These are phyloP conservation scores for Agraylea sexmaculata DNA, from an alignment of 1,140 invertebrate species.

Conservation along the genomic window DNA sequence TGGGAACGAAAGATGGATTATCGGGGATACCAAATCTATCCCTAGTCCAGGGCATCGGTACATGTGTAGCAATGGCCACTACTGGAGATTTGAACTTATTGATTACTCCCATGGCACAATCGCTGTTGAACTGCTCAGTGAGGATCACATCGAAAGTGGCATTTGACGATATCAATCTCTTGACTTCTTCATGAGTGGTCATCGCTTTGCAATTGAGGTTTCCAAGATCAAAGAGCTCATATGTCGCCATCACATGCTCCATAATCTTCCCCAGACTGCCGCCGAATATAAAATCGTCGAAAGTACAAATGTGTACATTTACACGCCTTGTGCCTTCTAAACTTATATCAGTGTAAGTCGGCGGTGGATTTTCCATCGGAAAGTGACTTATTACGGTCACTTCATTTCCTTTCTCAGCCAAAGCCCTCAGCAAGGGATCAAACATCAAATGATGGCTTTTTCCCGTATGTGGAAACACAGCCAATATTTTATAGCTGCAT, in stretches of 20 bases:
- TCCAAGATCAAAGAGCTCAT: conserved; percentile 17
- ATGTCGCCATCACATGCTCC: conserved; percentile 14
- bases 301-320: conserved; percentile 16
- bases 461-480: conserved; percentile 49
- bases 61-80: conserved; percentile 41
- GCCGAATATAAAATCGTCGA: conserved; percentile 15
- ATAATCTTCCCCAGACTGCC: conserved; percentile 12
- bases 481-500: conserved; percentile 43
- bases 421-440: conserved; percentile 47
- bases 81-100: conserved; percentile 47
- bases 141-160: conserved; percentile 51
- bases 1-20: conserved; percentile 42
- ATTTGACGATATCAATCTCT: conserved; percentile 30
- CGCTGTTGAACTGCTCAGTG: conserved; percentile 51
- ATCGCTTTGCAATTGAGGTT: conserved; percentile 30
- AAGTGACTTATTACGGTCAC: conserved; percentile 55
- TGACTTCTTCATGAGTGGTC: conserved; percentile 30
- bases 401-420: conserved; percentile 51
- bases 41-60: conserved; percentile 43
- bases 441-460: conserved; percentile 62
- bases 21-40: conserved; percentile 39
- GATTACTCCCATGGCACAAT: conserved; percentile 49
- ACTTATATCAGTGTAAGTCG: conserved; percentile 40
- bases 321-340: conserved; percentile 21
- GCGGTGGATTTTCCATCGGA: conserved; percentile 32